Percentiles rank a stretch among this genome's conserved stretches.
Evolutionary conservation across 2,113 vertebrate genomes (phyloP).

Genomic region (Phyllopteryx taeniolatus): DNA sequence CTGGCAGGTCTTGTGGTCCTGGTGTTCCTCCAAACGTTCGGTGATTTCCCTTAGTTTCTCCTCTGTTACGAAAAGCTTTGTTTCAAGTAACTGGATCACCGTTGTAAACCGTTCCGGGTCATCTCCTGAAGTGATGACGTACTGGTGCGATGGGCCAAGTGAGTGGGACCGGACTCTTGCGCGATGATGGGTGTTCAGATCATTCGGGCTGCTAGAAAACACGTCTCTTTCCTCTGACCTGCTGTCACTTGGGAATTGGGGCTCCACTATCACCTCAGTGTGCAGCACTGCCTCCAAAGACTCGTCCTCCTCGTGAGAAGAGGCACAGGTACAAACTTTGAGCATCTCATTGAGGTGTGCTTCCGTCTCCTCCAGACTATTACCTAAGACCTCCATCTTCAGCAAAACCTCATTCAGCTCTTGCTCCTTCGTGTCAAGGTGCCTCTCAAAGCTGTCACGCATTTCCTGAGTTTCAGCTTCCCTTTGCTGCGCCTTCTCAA

Average conservation of each 20-base stretch:
- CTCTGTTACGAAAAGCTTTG: constrained; percentile 86
- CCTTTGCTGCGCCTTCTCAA: constrained; percentile 73
- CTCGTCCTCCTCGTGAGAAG: constrained; percentile 37
- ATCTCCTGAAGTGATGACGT: constrained; percentile 32
- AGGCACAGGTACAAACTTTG: constrained; percentile 25
- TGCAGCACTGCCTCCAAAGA: constrained; percentile 51
- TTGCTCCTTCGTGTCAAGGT: constrained; percentile 80
- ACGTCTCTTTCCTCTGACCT: constrained; percentile 42
- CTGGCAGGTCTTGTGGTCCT: constrained; percentile 72
- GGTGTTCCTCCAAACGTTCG: constrained; percentile 80
- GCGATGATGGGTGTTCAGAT: constrained; percentile 62
- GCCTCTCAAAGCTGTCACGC: constrained; percentile 76
- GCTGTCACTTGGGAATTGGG: constrained; percentile 11
- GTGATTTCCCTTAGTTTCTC: constrained; percentile 87
- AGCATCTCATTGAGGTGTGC: constrained; percentile 67
- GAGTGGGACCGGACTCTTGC: constrained; percentile 47
- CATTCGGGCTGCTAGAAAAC: constrained; percentile 59
- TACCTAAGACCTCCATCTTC: constrained; percentile 83
- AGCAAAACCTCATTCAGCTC: constrained; percentile 83
- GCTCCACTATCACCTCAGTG: constrained; percentile 33
- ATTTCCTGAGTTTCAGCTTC: constrained; percentile 78
- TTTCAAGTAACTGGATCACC: constrained; percentile 86
- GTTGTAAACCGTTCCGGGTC: constrained; percentile 82
- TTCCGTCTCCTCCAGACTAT: constrained; percentile 82
- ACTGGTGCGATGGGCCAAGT: constrained; percentile 68